A percentile compares a stretch with the other conserved stretches of the same genome.
These are phyloP conservation scores for Alauda arvensis DNA, from an alignment of 2,797 vertebrate genomes.

Conservation along the genomic window DNA sequence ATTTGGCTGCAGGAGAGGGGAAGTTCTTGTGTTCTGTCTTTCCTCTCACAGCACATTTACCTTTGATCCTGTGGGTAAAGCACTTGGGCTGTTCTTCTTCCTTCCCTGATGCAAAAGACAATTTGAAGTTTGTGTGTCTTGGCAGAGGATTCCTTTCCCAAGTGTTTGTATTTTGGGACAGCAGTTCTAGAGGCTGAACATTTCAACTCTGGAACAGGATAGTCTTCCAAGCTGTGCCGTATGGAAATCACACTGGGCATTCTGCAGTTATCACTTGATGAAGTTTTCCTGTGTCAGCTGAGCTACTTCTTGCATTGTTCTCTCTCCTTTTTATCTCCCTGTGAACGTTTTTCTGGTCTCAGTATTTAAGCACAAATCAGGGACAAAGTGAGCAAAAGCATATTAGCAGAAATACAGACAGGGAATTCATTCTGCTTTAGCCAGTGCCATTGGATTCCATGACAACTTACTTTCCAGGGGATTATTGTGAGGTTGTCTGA, in stretches of 20 bases:
- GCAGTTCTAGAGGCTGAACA: neutral
- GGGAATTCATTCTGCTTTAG: neutral
- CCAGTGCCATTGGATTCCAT: neutral
- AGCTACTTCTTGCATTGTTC: neutral
- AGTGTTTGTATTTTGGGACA: neutral
- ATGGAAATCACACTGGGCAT: neutral
- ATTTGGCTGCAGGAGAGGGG: neutral
- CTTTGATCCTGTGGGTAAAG: neutral
- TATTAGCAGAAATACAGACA: neutral
- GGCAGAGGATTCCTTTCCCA: neutral
- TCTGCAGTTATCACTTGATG: neutral
- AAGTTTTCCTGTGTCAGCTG: neutral
- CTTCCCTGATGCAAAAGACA: neutral
- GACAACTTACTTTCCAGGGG: neutral
- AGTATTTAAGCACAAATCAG: neutral
- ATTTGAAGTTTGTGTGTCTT: conserved; percentile 10
- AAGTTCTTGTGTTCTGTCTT: neutral
- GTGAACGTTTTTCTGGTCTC: neutral
- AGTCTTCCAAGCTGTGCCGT: neutral
- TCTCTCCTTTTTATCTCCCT: neutral
- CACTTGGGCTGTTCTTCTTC: neutral
- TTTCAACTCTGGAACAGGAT: neutral
- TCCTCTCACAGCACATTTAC: neutral
- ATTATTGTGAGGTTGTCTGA: neutral
- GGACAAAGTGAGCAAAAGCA: neutral